These are phyloP conservation scores for Rosalia funebris DNA, from an alignment of 2,888 invertebrate species.

Conservation along the genomic window DNA sequence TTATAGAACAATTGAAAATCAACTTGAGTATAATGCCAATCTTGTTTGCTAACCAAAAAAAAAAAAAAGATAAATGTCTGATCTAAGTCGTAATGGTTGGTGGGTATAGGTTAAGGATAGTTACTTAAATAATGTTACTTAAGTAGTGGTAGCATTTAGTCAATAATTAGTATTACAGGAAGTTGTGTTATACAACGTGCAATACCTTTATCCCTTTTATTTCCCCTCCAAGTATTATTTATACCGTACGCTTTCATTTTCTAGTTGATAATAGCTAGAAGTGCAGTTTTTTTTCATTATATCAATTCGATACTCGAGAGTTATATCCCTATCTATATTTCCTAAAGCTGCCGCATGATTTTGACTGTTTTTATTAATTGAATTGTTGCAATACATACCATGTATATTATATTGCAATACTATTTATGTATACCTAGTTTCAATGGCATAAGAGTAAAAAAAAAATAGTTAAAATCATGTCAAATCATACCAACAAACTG, in stretches of 20 bases:
- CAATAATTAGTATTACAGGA: constrained; percentile 60
- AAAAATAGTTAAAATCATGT: constrained; percentile 10
- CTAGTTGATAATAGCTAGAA: constrained; percentile 50
- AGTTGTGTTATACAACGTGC: constrained; percentile 60
- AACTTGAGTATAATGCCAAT: constrained; percentile 35
- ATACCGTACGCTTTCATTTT: constrained; percentile 56
- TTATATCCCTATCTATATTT: constrained; percentile 21
- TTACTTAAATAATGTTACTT: constrained; percentile 59
- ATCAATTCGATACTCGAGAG: constrained; percentile 37
- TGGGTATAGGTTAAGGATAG: constrained; percentile 48
- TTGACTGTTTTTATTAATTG: background rate
- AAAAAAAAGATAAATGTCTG: constrained; percentile 55
- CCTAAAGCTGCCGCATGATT: background rate
- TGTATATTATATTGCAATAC: constrained; percentile 1
- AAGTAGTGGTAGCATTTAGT: constrained; percentile 62
- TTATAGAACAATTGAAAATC: constrained; percentile 40
- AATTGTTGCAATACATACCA: background rate
- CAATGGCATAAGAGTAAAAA: no score
- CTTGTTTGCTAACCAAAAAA: constrained; percentile 39
- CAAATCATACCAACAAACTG: constrained; percentile 22
- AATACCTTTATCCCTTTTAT: constrained; percentile 60
- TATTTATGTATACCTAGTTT: no score
- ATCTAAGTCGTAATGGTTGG: constrained; percentile 60
- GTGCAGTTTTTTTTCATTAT: constrained; percentile 42
- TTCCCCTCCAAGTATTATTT: constrained; percentile 59